Conservation (phyloP, 2,113 vertebrate species). For the Pelusios castaneus region DNA sequence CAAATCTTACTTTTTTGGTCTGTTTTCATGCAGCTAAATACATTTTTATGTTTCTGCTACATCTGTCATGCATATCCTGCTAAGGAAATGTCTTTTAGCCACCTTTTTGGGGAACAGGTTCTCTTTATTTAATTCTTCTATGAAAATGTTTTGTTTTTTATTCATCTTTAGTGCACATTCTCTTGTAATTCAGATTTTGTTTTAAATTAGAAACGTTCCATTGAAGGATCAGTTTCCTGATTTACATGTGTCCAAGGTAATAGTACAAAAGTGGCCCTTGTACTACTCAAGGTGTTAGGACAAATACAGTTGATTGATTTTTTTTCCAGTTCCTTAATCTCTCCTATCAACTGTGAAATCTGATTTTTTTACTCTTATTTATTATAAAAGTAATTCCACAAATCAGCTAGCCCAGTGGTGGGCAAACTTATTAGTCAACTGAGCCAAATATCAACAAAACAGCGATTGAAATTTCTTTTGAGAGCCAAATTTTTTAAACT, state of each 20-base stretch:
- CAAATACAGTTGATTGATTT: not conserved
- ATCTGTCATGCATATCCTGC: not conserved
- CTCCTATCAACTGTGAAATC: not conserved
- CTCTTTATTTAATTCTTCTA: not conserved
- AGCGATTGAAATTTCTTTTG: too few relatives aligned
- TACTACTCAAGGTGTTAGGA: not conserved
- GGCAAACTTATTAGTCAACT: too few relatives aligned
- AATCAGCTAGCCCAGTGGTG: not conserved
- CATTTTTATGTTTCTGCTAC: not conserved
- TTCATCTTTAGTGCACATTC: not conserved
- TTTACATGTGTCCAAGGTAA: not conserved
- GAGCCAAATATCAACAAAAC: too few relatives aligned
- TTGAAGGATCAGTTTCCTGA: not conserved
- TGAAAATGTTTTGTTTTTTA: not conserved
- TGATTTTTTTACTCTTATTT: not conserved
- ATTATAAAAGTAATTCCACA: not conserved
- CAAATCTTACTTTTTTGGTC: not conserved
- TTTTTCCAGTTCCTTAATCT: not conserved
- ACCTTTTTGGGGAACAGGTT: not conserved
- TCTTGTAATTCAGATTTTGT: not conserved
- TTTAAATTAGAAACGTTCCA: not conserved
- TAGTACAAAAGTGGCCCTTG: too few relatives aligned
- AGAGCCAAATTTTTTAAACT: too few relatives aligned
- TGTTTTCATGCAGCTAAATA: not conserved
- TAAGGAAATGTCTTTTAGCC: not conserved